A percentile compares a stretch with the other conserved stretches of the same genome.
These are phyloP conservation scores for Pseudochirops cupreus DNA, from an alignment of 2,797 vertebrate species.

Conservation along the genomic window DNA sequence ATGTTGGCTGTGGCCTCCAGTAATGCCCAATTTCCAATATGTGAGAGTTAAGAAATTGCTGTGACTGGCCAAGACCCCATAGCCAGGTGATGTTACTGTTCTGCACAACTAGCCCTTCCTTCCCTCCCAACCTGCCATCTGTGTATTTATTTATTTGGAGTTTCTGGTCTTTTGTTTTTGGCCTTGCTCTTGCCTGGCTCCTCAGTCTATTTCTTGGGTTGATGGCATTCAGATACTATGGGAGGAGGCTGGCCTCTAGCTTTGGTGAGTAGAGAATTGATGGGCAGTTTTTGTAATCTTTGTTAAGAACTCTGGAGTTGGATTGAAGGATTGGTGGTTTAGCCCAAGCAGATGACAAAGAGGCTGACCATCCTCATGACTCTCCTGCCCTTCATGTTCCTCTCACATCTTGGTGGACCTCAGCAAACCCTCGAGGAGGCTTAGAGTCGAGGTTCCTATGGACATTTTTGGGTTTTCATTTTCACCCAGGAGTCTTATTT, in stretches of 20 bases:
- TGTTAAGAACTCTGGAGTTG: constrained; percentile 13
- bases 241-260: background rate
- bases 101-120: background rate
- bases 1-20: background rate
- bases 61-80: background rate
- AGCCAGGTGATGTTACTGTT: background rate
- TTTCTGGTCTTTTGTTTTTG: background rate
- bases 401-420: constrained; percentile 5
- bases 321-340: background rate
- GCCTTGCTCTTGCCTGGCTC: constrained; percentile 19
- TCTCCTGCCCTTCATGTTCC: background rate
- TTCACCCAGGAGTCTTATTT: background rate
- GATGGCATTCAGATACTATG: background rate
- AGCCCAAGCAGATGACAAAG: background rate
- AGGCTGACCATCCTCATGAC: background rate
- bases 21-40: background rate
- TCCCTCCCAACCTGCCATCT: background rate
- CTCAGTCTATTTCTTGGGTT: background rate
- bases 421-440: background rate
- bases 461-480: background rate
- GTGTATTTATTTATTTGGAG: constrained; percentile 38
- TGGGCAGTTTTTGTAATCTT: constrained; percentile 19
- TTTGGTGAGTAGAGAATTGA: constrained; percentile 55
- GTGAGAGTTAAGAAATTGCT: background rate
- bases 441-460: background rate